A percentile compares a stretch with the other conserved stretches of the same genome.
Evolutionary conservation across 2,888 invertebrate species (phyloP).

Genomic region (Drosophila histrio): DNA sequence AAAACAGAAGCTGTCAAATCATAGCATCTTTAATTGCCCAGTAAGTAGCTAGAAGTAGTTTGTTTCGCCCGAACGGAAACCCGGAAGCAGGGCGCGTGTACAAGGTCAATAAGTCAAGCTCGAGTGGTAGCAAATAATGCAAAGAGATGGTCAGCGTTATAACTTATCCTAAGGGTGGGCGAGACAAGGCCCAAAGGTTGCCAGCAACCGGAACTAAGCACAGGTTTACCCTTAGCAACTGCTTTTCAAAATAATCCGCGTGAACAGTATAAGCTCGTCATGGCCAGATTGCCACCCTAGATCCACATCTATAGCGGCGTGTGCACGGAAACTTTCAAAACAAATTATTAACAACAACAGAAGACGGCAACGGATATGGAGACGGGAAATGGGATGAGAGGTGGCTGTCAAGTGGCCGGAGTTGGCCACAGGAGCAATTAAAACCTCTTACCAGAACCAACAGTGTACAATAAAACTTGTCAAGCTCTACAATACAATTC

Average conservation of each 20-base stretch:
- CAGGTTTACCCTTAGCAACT: slow-evolving; percentile 52
- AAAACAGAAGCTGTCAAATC: not conserved
- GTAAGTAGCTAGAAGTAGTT: slow-evolving; percentile 15
- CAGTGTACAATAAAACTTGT: slow-evolving; percentile 25
- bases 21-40: not conserved
- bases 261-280: slow-evolving; percentile 18
- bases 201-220: slow-evolving; percentile 52
- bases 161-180: slow-evolving; percentile 24
- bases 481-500: slow-evolving; percentile 20
- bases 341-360: slow-evolving; percentile 73
- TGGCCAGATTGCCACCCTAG: slow-evolving; percentile 13
- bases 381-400: not conserved
- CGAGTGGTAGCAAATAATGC: slow-evolving; percentile 54
- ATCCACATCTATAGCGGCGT: slow-evolving; percentile 14
- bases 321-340: slow-evolving; percentile 61
- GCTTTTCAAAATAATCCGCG: slow-evolving; percentile 55
- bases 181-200: slow-evolving; percentile 10
- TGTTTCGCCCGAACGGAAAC: slow-evolving; percentile 11
- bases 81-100: slow-evolving; percentile 15
- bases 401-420: slow-evolving; percentile 35
- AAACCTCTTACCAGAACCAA: slow-evolving; percentile 14
- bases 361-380: slow-evolving; percentile 18
- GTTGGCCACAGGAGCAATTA: slow-evolving; percentile 60
- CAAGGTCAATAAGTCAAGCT: slow-evolving; percentile 63
- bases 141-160: slow-evolving; percentile 45